phyloP scores from a whole-genome alignment of 2,113 vertebrate species.

The Trochalopteron elliotii region DNA sequence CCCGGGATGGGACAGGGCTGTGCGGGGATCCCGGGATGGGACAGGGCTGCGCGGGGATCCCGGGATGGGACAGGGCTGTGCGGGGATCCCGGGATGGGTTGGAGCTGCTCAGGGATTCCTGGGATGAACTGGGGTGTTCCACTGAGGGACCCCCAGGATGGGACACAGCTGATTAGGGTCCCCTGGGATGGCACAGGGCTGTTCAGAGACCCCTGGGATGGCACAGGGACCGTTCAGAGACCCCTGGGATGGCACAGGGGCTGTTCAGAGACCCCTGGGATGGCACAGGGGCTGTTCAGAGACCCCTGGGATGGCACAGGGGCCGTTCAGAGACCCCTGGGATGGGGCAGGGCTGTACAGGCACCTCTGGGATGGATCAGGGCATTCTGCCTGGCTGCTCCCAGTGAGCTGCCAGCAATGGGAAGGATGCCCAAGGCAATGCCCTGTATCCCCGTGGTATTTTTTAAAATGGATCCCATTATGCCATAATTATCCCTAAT shows the following conservation, averaged over 20 bases:
- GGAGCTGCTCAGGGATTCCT: no score
- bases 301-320: no score
- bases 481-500: accelerated
- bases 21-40: no score
- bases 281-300: no score
- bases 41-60: no score
- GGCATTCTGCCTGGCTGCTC: background rate
- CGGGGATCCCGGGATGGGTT: accelerated
- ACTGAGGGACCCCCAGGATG: accelerated
- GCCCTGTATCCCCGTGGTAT: accelerated
- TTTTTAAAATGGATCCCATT: background rate
- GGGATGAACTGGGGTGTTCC: background rate
- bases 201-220: background rate
- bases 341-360: accelerated
- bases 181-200: no score
- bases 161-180: background rate
- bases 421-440: background rate
- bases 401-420: background rate
- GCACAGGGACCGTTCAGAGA: no score
- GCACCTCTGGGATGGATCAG: accelerated
- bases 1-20: background rate
- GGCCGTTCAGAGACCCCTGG: background rate
- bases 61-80: accelerated
- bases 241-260: no score
- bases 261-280: no score